Percentiles rank a stretch among this genome's conserved stretches.
These are phyloP conservation scores for Oreotragus oreotragus DNA, from an alignment of 2,113 vertebrate genomes.

Conservation along the genomic window DNA sequence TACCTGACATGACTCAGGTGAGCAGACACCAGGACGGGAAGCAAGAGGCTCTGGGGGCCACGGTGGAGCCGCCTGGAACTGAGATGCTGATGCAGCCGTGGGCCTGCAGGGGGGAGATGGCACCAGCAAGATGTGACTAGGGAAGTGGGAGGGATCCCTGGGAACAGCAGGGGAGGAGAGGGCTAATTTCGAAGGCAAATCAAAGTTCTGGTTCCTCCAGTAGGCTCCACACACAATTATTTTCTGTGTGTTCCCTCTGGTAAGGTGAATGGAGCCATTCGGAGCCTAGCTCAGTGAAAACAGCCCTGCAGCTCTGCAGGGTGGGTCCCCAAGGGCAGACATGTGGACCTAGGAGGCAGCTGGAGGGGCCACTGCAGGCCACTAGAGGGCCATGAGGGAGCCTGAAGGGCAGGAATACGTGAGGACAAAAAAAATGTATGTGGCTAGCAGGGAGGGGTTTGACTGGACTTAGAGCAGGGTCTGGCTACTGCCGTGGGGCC, in stretches of 20 bases:
- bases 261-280: constrained; percentile 80
- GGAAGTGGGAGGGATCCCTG: neutral
- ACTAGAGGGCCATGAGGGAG: neutral
- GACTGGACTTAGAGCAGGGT: too few relatives aligned
- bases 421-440: neutral
- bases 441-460: neutral
- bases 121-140: neutral
- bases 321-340: neutral
- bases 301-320: neutral
- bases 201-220: constrained; percentile 66
- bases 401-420: neutral
- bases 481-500: neutral
- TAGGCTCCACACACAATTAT: constrained; percentile 73
- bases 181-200: constrained; percentile 60
- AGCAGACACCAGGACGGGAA: constrained; percentile 14
- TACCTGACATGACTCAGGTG: neutral
- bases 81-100: neutral
- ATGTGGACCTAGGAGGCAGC: neutral
- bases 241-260: constrained; percentile 74
- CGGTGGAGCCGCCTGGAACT: neutral
- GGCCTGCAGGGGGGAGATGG: neutral
- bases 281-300: neutral
- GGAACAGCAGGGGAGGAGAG: neutral
- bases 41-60: neutral
- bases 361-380: neutral